Evolutionary conservation across 2,797 vertebrate genomes (phyloP).

Genomic region (Neomorphus geoffroyi): DNA sequence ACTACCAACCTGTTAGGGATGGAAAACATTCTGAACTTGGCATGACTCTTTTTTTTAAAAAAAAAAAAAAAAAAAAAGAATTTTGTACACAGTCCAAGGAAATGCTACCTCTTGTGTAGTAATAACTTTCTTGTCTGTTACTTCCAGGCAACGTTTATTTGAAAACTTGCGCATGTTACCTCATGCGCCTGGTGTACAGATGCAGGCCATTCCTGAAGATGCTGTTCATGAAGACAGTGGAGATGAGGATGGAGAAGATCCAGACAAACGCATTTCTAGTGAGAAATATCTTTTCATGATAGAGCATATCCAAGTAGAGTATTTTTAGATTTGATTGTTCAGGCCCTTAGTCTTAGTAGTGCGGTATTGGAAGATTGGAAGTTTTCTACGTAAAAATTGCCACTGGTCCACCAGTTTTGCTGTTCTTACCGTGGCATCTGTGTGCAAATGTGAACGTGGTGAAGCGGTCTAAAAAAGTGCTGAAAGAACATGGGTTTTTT

Average conservation of each 20-base stretch:
- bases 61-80: not conserved
- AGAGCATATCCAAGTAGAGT: not conserved
- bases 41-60: not conserved
- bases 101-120: not conserved
- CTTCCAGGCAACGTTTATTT: constrained; percentile 88
- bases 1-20: not conserved
- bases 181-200: constrained; percentile 91
- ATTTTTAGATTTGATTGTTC: not conserved
- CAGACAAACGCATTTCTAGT: constrained; percentile 93
- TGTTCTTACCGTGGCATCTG: not conserved
- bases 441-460: not conserved
- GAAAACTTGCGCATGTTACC: constrained; percentile 94
- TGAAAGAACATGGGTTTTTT: not conserved
- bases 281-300: constrained; percentile 32
- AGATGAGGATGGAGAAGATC: constrained; percentile 90
- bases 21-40: not conserved
- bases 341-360: not conserved
- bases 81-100: not conserved
- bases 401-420: not conserved
- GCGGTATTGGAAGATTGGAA: not conserved
- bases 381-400: not conserved
- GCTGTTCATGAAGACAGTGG: constrained; percentile 87
- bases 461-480: not conserved
- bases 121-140: not conserved
- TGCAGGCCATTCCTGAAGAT: constrained; percentile 91